Conservation (phyloP, 2,888 invertebrate genomes). For the Pterobdella sp. region DNA sequence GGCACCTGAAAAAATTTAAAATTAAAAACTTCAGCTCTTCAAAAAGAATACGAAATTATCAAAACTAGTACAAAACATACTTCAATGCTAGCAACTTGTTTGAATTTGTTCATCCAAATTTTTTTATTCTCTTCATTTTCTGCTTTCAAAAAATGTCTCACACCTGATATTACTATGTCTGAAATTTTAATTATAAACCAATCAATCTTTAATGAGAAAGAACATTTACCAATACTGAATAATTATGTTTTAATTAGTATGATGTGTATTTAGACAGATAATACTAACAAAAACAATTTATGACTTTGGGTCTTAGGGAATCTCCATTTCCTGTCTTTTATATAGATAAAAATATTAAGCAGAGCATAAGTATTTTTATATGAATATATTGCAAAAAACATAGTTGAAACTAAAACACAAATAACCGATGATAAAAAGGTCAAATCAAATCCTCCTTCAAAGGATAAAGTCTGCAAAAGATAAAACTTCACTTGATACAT, state of each 20-base stretch:
- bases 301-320: neutral
- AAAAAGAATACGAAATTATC: too few species aligned
- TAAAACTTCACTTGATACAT: too few species aligned
- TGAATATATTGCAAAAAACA: too few species aligned
- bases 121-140: neutral
- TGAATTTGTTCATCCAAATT: neutral
- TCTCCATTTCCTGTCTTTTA: slow-evolving; percentile 11
- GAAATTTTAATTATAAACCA: too few species aligned
- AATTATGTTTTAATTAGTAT: too few species aligned
- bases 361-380: too few species aligned
- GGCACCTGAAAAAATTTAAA: neutral
- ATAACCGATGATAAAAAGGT: neutral
- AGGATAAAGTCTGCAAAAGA: neutral
- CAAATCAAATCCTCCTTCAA: slow-evolving; percentile 12
- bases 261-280: too few species aligned
- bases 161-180: neutral
- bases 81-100: slow-evolving; percentile 10
- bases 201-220: too few species aligned
- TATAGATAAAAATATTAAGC: too few species aligned
- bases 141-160: slow-evolving; percentile 12
- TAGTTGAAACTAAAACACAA: too few species aligned
- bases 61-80: neutral
- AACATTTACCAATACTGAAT: too few species aligned
- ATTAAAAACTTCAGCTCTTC: neutral
- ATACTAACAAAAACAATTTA: neutral